These are phyloP conservation scores for Oryctolagus cuniculus DNA, from an alignment of 2,113 vertebrate genomes.

Conservation along the genomic window mOryCun1.1 NC_091436.1:152437501-152438000, in stretches of 20 bases:
- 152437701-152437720: background rate
- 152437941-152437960: background rate
- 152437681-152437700: background rate
- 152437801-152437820: background rate
- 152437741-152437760: background rate
- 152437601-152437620: background rate
- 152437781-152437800: background rate
- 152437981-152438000: background rate
- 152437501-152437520: background rate
- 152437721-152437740: background rate
- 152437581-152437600: background rate
- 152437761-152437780: background rate
- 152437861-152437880: background rate
- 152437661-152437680: background rate
- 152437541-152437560: background rate
- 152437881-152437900: background rate
- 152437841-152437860: background rate
- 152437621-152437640: background rate
- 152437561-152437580: background rate
- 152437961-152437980: too few species aligned
- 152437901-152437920: background rate
- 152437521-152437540: background rate
- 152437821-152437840: background rate
- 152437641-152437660: background rate
- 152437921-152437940: background rate